Base-by-base conservation (phyloP, 37 sponge, comb jelly and placozoan species). In the Amphimedon queenslandica region DNA sequence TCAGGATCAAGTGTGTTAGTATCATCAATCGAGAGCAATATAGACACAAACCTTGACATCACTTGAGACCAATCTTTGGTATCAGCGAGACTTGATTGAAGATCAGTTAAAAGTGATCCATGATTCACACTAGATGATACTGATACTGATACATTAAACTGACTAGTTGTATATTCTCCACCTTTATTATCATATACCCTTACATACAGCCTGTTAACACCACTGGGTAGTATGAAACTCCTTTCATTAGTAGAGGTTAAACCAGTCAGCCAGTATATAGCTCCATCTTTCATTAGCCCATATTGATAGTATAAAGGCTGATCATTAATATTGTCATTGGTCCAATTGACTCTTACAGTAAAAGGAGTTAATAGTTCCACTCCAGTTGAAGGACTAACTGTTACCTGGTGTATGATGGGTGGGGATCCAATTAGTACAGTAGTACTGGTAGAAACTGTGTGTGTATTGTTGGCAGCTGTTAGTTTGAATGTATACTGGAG, bases 211-310 rank as follows among this genome's bases (percentile, higher is more conserved):
- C 18, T 29, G 20, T 60, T n/a, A 60, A 13, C 21, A n/a, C 61
- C 61, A 25, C 21, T 13, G 16, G 89, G 89, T 1, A 88, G 71
- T 0, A 78, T 6, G 32, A 72, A 65, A 10, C 18, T 3, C 11
- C 78, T 3, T 13, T 47, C 47, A 23, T 35, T 37, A 10, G 38
- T 36, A 27, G 57, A 33, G 58, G 72, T 73, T 24, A 57, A 21
- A 3, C 83, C 89, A 63, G 83, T 74, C 30, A 88, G 35, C 89
- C 89, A 88, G 23, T 34, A 28, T 4, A 81, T 58, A 0, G 32
- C 67, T 5, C 51, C 51, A 42, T 63, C 11, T 21, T 28, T 25
- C 34, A 76, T 5, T 1, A 88, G 1, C n/a, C 92, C 92, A 82
- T 74, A 91, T 65, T 74, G 80, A 64, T 80, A 87, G 0, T 55